Evolutionary conservation across 2,797 vertebrate species (phyloP), one percentile per base, ranked within the genome.

Genomic region (Scleropages formosus): DNA sequence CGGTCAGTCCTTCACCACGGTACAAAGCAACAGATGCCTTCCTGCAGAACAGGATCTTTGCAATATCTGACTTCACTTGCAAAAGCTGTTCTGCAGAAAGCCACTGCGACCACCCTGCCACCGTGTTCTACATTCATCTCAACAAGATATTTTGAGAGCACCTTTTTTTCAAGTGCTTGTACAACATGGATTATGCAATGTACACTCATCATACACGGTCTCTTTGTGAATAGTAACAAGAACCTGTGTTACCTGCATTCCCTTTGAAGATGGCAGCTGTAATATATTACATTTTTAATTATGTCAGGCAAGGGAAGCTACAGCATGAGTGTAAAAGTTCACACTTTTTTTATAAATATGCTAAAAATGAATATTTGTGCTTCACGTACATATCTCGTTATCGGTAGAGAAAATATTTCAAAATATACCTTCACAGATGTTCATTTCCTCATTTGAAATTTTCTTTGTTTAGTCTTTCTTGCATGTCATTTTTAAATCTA

Each of bases 1-100:
- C 39, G 27, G 62, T 20, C 73, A 8, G 13, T 67, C 63, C 53
- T 63, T 75, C 63, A 24, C 24, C n/a, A 22, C 9, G 13, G 49
- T 56, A 11, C 56, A 64, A 39, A 67, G 22, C 51, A 24, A 51
- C 53, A 59, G 73, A 75, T 59, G 73, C 56, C 22, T 56, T 51
- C 49, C 49, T 66, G 63, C 73, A 56, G 73, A 75, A 12, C 22
- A 13, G 12, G n/a, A 56, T 13, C 9, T 0, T 39, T 56, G 51
- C 22, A 0, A 9, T 59, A 53, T 15, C 12, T 53, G 53, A 18
- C 69, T 59, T 9, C 51, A 26, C 69, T 31, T 31, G 49, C 69
- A 72, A 26, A 31, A 10, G 3, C 26, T 13, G 51, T 20, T 24
- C 16, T 49, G 7, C 49, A 26, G 24, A 39, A 39, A 2, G 49